phyloP scores from a whole-genome alignment of 2,888 invertebrate species.

The Neelides folsomi region DNA sequence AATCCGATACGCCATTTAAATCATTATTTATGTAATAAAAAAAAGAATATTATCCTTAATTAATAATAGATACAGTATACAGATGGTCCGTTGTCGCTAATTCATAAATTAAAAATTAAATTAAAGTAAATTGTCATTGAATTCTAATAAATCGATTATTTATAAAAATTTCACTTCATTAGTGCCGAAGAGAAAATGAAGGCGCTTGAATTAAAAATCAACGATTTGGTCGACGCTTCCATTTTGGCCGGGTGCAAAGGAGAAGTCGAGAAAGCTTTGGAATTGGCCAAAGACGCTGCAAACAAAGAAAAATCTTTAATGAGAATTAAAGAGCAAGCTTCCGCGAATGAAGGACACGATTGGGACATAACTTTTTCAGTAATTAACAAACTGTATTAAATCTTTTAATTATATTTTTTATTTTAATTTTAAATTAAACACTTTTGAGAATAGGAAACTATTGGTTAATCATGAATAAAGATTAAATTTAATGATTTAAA shows the following conservation, averaged over 20 bases:
- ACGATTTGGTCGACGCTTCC: slow-evolving; percentile 79
- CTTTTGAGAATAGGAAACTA: too few species aligned
- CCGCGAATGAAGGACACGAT: slow-evolving; percentile 78
- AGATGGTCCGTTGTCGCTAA: too few species aligned
- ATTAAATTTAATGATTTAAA: too few species aligned
- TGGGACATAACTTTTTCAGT: slow-evolving; percentile 91
- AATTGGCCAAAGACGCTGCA: slow-evolving; percentile 93
- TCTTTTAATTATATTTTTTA: too few species aligned
- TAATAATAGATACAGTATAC: too few species aligned
- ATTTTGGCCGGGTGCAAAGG: slow-evolving; percentile 55
- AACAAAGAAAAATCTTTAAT: slow-evolving; percentile 80
- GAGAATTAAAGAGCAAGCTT: slow-evolving; percentile 79
- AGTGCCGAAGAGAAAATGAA: slow-evolving; percentile 86
- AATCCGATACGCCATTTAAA: too few species aligned
- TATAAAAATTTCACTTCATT: slow-evolving; percentile 24
- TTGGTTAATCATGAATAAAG: too few species aligned
- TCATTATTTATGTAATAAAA: too few species aligned
- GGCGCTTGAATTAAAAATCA: slow-evolving; percentile 74
- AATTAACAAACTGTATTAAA: slow-evolving; percentile 25
- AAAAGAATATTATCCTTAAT: too few species aligned
- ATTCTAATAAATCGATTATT: not conserved
- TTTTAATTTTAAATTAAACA: too few species aligned
- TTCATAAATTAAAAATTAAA: too few species aligned
- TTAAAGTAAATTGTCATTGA: not conserved
- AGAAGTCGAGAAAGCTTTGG: slow-evolving; percentile 55